These are phyloP conservation scores for Drosophila guanche DNA, from an alignment of 1,140 invertebrate species.

Conservation along the genomic window DNA sequence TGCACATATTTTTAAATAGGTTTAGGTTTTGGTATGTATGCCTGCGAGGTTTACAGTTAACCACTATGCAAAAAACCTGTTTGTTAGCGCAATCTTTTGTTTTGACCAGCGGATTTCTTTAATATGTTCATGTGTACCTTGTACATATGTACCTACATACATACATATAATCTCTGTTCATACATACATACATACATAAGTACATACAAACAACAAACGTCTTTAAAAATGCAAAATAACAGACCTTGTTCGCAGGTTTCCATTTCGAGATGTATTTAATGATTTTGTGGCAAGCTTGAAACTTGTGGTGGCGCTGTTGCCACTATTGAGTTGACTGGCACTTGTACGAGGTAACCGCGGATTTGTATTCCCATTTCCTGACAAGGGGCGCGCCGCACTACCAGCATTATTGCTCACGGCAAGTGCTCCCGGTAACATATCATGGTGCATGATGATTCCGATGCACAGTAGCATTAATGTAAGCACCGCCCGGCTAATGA, in stretches of 20 bases:
- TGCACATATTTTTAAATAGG: neutral
- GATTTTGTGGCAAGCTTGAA: slow-evolving; percentile 60
- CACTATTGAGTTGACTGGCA: slow-evolving; percentile 62
- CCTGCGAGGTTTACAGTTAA: slow-evolving; percentile 34
- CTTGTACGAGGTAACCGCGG: slow-evolving; percentile 64
- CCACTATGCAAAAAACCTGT: slow-evolving; percentile 56
- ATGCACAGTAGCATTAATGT: slow-evolving; percentile 33
- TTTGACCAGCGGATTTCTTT: slow-evolving; percentile 51
- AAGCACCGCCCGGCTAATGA: slow-evolving; percentile 29
- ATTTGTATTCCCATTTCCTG: slow-evolving; percentile 58
- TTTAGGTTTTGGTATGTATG: slow-evolving; percentile 88
- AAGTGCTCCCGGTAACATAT: slow-evolving; percentile 13
- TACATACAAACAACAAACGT: slow-evolving; percentile 1
- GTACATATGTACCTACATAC: neutral
- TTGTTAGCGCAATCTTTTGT: slow-evolving; percentile 60
- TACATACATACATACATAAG: neutral
- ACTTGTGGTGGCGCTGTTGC: slow-evolving; percentile 85
- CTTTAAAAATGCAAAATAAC: slow-evolving; percentile 84
- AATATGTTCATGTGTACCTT: neutral
- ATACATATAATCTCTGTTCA: neutral
- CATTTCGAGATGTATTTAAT: slow-evolving; percentile 58
- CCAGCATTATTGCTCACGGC: slow-evolving; percentile 33
- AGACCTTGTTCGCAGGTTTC: slow-evolving; percentile 85
- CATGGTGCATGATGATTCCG: slow-evolving; percentile 17
- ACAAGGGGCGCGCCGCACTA: slow-evolving; percentile 24